Conservation (phyloP, 2,888 invertebrate species). For the Alviniconcha strummeri region DNA sequence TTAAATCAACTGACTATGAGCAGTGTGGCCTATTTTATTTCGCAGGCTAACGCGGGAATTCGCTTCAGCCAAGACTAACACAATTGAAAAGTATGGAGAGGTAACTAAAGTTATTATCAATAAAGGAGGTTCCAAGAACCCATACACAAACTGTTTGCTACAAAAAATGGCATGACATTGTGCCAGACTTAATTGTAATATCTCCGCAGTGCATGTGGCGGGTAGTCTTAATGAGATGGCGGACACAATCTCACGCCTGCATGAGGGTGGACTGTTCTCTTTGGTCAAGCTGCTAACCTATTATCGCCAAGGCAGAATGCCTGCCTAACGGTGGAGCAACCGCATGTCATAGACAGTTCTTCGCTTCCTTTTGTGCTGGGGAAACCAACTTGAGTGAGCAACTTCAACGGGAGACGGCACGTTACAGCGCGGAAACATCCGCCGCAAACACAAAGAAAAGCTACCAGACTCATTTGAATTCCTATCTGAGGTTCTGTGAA, state of each 20-base stretch:
- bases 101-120: neutral
- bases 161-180: neutral
- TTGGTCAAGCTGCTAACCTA: neutral
- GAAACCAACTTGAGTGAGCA: neutral
- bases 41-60: no score
- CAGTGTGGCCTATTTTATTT: no score
- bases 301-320: neutral
- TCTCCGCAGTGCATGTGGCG: neutral
- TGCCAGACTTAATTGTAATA: no score
- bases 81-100: no score
- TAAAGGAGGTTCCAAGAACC: neutral
- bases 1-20: no score
- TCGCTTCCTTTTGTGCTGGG: neutral
- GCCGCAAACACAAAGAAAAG: neutral
- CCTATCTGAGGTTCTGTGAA: neutral
- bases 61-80: no score
- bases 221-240: neutral
- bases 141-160: neutral
- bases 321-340: neutral
- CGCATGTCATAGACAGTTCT: neutral
- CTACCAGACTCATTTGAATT: neutral
- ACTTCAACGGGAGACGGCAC: no score
- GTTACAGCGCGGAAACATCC: no score
- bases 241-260: neutral
- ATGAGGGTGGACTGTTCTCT: neutral